These are phyloP conservation scores for Microtus pennsylvanicus DNA, from an alignment of 2,113 vertebrate genomes.

Conservation along the genomic window DNA sequence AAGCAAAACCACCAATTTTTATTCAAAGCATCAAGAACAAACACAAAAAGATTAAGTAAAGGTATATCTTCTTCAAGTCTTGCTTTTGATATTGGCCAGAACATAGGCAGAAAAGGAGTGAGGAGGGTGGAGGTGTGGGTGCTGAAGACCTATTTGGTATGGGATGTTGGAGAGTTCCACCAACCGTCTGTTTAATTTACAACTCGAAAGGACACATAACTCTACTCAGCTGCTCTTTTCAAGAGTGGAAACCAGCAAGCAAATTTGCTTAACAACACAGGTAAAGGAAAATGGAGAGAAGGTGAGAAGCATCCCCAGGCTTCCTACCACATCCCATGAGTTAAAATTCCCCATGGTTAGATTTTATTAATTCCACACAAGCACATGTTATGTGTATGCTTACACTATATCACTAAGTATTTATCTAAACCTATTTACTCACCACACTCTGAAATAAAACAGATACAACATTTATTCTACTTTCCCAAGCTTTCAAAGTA, in stretches of 20 bases:
- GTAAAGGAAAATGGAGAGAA: no score
- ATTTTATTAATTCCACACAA: conserved; percentile 61
- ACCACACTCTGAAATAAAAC: conserved; percentile 41
- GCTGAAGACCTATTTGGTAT: not conserved
- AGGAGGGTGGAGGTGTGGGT: accelerated
- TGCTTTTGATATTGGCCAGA: not conserved
- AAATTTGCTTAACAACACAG: not conserved
- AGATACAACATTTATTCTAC: conserved; percentile 33
- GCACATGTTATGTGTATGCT: not conserved
- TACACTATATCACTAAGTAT: not conserved
- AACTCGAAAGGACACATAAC: not conserved
- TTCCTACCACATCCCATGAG: not conserved
- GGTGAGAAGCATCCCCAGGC: not conserved
- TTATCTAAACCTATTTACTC: conserved; percentile 12
- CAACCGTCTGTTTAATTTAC: not conserved
- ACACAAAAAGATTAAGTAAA: not conserved
- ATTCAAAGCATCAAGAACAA: not conserved
- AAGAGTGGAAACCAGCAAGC: not conserved
- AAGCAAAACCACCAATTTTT: not conserved
- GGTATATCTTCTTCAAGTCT: not conserved
- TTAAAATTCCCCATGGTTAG: not conserved
- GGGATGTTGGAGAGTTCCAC: no score
- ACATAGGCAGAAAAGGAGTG: not conserved
- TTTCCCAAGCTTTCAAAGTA: conserved; percentile 13
- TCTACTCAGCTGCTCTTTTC: not conserved